Conservation (phyloP, 2,113 vertebrate species). For the Chaetodon auriga region DNA sequence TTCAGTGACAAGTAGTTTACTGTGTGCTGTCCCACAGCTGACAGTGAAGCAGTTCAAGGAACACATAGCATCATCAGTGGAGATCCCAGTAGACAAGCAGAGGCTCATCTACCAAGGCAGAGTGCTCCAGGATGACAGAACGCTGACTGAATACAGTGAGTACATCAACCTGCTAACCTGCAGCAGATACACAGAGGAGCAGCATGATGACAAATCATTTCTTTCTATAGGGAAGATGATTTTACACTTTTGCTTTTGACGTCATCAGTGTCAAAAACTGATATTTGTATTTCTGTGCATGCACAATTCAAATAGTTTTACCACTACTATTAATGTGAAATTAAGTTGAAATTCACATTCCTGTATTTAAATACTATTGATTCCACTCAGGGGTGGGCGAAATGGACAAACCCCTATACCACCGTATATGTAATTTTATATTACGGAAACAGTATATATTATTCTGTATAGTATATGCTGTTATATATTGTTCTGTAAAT, state of each 20-base stretch:
- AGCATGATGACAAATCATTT: background rate
- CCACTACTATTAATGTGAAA: background rate
- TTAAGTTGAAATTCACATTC: no score
- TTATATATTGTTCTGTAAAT: no score
- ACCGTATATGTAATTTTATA: no score
- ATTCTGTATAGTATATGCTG: no score
- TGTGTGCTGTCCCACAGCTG: conserved; percentile 76
- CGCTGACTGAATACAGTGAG: conserved; percentile 90
- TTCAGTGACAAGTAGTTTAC: background rate
- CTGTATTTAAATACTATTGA: no score
- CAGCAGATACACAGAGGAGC: background rate
- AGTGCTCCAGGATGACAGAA: conserved; percentile 90
- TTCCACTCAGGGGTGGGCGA: no score
- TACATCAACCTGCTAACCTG: background rate
- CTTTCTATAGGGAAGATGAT: background rate
- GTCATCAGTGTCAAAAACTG: background rate
- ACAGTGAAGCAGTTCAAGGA: conserved; percentile 91
- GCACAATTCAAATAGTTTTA: background rate
- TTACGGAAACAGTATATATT: no score
- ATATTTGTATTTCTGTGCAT: background rate
- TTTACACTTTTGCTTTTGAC: background rate
- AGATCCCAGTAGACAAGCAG: conserved; percentile 89
- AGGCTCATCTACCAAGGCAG: conserved; percentile 91
- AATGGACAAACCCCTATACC: no score
- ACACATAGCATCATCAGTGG: conserved; percentile 88